phyloP scores from a whole-genome alignment of 92 coral and sea anemone species.

The Palythoa grandis region DNA sequence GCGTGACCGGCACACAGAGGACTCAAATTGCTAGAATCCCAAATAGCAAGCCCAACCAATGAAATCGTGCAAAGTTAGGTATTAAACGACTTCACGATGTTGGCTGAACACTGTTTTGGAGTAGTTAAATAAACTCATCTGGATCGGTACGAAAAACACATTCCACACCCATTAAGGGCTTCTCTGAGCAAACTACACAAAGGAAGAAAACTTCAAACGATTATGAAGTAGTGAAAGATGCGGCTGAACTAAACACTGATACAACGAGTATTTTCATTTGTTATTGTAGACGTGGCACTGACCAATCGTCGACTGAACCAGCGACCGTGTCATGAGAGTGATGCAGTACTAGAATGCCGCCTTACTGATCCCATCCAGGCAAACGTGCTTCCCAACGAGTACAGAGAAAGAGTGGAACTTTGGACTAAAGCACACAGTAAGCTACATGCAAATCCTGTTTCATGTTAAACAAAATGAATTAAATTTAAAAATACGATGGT shows the following conservation, averaged over 20 bases:
- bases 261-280: background rate
- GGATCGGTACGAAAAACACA: no score
- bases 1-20: no score
- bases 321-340: constrained; percentile 95
- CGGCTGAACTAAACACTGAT: background rate
- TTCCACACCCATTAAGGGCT: no score
- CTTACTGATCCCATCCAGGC: constrained; percentile 80
- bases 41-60: no score
- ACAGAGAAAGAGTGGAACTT: constrained; percentile 67
- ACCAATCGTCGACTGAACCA: constrained; percentile 69
- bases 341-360: constrained; percentile 82
- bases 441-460: constrained; percentile 22
- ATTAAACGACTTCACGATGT: no score
- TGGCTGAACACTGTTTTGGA: no score
- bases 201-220: background rate
- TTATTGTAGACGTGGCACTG: constrained; percentile 70
- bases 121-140: no score
- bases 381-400: constrained; percentile 65
- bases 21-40: no score
- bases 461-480: background rate
- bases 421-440: constrained; percentile 91
- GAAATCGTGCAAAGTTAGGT: no score
- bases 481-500: no score
- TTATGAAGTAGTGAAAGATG: background rate
- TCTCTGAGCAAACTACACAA: no score